Conservation (phyloP, 1,140 invertebrate genomes). For the Euschistus heros region DNA sequence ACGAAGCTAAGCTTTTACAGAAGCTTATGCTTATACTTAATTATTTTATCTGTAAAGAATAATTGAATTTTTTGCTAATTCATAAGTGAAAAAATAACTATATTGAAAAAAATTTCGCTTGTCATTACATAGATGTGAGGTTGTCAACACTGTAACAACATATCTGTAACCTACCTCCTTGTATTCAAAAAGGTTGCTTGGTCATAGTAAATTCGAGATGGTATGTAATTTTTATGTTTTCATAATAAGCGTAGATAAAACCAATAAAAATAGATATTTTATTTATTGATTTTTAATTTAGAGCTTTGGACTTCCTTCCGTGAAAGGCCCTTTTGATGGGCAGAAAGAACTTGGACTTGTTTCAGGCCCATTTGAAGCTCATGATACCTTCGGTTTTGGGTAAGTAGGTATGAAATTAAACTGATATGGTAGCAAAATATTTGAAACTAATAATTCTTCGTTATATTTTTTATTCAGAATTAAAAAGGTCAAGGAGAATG, state of each 20-base stretch:
- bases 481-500: conserved; percentile 22
- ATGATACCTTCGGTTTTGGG: conserved; percentile 20
- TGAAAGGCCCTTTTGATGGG: conserved; percentile 18
- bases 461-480: conserved; percentile 17
- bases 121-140: too few relatives aligned
- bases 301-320: conserved; percentile 20
- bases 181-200: conserved; percentile 1
- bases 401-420: background rate
- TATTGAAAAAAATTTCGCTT: too few relatives aligned
- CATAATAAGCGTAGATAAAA: background rate
- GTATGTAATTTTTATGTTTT: background rate
- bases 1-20: too few relatives aligned
- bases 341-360: conserved; percentile 16
- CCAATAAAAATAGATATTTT: background rate
- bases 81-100: too few relatives aligned
- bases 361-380: conserved; percentile 26
- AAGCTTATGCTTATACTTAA: too few relatives aligned
- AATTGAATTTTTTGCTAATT: too few relatives aligned
- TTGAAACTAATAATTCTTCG: background rate
- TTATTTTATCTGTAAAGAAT: too few relatives aligned
- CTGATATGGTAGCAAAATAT: background rate
- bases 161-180: too few relatives aligned
- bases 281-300: background rate
- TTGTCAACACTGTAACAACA: too few relatives aligned
- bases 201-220: conserved; percentile 3